Evolutionary conservation across 2,113 vertebrate genomes (phyloP).

Genomic region (Cyanoderma ruficeps): DNA sequence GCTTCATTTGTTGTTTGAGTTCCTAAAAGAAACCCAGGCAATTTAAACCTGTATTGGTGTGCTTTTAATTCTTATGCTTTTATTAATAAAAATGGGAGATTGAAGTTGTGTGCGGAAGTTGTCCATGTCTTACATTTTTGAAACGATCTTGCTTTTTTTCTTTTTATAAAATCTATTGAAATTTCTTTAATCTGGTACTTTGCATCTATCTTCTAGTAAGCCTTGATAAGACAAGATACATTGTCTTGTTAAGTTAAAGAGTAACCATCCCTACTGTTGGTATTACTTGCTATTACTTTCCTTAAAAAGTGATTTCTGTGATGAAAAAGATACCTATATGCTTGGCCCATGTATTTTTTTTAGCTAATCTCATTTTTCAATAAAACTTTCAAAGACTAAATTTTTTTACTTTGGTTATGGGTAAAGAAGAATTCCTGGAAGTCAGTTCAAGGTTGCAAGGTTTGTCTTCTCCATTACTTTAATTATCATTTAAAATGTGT

Average conservation of each 20-base stretch:
- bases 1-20: not conserved
- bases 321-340: not conserved
- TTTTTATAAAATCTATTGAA: not conserved
- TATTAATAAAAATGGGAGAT: not conserved
- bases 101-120: not conserved
- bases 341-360: not conserved
- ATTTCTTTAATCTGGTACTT: not conserved
- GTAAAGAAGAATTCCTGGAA: not conserved
- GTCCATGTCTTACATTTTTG: not conserved
- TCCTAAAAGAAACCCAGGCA: not conserved
- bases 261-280: not conserved
- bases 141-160: not conserved
- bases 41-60: not conserved
- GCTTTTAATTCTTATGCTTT: not conserved
- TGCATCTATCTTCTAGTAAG: not conserved
- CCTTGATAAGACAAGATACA: not conserved
- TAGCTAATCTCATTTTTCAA: not conserved
- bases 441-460: rapidly evolving
- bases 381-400: not conserved
- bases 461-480: not conserved
- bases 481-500: not conserved
- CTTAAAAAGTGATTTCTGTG: not conserved
- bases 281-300: not conserved
- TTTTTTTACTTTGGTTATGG: not conserved
- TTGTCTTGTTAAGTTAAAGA: not conserved